phyloP scores from a whole-genome alignment of 2,113 vertebrate species.

The Ochotona princeps region DNA sequence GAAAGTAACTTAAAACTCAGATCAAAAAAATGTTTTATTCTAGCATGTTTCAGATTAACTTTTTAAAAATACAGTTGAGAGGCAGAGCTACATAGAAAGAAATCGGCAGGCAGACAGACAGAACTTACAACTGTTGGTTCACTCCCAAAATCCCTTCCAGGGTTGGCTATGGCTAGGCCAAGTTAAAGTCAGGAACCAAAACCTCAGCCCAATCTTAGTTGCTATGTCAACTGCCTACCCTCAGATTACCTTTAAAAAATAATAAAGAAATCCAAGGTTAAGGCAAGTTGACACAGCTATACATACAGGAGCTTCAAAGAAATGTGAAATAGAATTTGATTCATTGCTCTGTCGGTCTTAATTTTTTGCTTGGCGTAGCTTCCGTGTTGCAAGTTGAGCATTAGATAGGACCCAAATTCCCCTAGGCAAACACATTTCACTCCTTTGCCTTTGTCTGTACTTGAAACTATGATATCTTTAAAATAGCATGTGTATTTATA shows the following conservation, averaged over 20 bases:
- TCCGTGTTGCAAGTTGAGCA: conserved; percentile 20
- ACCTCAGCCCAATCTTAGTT: too few species aligned
- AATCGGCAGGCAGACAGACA: too few species aligned
- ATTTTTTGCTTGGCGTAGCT: conserved; percentile 34
- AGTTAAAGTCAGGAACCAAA: too few species aligned
- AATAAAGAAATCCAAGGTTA: conserved; percentile 14
- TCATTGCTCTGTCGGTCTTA: conserved; percentile 42
- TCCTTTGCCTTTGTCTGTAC: conserved; percentile 25
- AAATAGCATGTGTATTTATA: conserved; percentile 28
- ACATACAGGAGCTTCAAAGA: conserved; percentile 31
- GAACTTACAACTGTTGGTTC: too few species aligned
- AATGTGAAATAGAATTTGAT: conserved; percentile 53
- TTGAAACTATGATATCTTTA: conserved; percentile 6
- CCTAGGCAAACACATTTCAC: conserved; percentile 6
- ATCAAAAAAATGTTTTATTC: not conserved
- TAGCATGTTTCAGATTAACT: conserved; percentile 7
- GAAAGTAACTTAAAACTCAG: conserved; percentile 24
- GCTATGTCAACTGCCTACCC: too few species aligned
- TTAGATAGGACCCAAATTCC: conserved; percentile 24
- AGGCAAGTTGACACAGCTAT: conserved; percentile 26
- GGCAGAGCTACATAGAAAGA: too few species aligned
- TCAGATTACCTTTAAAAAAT: conserved; percentile 35
- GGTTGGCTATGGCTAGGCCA: too few species aligned
- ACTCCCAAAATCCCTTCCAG: too few species aligned
- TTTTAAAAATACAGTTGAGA: not conserved